phyloP scores from a whole-genome alignment of 2,797 vertebrate species.

The Limnodromus scolopaceus region DNA sequence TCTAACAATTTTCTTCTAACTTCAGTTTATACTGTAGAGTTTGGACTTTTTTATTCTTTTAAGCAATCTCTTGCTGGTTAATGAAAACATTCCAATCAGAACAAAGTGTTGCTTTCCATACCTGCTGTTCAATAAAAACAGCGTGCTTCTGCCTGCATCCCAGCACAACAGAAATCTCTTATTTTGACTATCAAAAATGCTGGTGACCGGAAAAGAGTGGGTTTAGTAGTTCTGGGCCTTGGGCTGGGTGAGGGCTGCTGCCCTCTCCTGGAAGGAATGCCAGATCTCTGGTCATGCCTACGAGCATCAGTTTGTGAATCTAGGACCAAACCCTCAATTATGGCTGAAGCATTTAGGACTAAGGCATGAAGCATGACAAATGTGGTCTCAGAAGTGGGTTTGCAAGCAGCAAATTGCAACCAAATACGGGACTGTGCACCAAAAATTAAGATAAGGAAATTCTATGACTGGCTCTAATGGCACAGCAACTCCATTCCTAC shows the following conservation, averaged over 20 bases:
- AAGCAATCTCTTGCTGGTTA: background rate
- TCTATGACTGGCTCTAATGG: background rate
- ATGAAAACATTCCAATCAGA: background rate
- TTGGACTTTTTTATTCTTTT: background rate
- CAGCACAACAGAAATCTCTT: background rate
- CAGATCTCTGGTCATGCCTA: background rate
- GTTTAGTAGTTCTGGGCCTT: background rate
- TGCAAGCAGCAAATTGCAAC: background rate
- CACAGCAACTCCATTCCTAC: background rate
- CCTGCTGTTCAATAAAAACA: background rate
- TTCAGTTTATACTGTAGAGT: background rate
- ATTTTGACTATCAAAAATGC: background rate
- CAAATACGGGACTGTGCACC: background rate
- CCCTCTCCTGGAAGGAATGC: conserved; percentile 31
- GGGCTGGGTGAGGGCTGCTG: background rate
- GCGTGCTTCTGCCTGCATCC: background rate
- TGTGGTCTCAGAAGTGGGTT: background rate
- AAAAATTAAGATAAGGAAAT: background rate
- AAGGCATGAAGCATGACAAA: fast-evolving
- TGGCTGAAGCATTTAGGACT: background rate
- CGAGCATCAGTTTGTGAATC: background rate
- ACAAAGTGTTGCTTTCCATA: background rate
- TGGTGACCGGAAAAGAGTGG: background rate
- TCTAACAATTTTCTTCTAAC: background rate
- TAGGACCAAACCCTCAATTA: background rate